Base-by-base conservation (phyloP, 1,140 invertebrate genomes). In the Andrena cerasifolii region DNA sequence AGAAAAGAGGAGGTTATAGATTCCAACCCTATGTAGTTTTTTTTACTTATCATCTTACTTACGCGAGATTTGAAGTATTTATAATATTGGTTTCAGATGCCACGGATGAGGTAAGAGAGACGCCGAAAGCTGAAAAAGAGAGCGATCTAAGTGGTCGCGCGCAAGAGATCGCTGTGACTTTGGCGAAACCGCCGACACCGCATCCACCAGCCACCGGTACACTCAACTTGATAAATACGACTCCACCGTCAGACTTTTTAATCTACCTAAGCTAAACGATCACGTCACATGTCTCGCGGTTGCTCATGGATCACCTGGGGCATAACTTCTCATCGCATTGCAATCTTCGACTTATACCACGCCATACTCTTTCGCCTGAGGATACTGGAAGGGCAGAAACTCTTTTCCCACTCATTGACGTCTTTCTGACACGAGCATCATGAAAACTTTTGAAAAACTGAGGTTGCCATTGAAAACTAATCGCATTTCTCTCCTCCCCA, bases 91-190 rank as follows among this genome's bases (percentile, higher is more conserved):
- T 78, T 85, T 67, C 43, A 85, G 83, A 74, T 43, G 16, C 26
- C 16, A 10, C 21, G 36, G 58, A 70, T 16, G 28, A 74, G 51
- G 40, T n/a, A 26, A 40, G 47, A 14, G 65, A 61, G 12, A 18
- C 18, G 18, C 8, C 36, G 49, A 61, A 47, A 53, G 2, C 80
- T 80, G 47, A 78, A 54, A 78, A 51, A 85, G 74, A 82, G 66
- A 65, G 86, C n/a, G 91, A 92, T 86, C 90, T 91, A 67, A 90
- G 79, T 72, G 80, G 85, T 62, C 86, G 85, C 78, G 90, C 90
- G 5, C 91, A 92, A 83, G 91, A 92, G 78, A 72, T 91, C 49
- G 91, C 88, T 36, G 87, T 90, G 26, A 87, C 89, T 6, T 49
- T 92, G 51, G 83, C 90, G 33, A 84, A 91, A 65, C 88, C 88